Evolutionary conservation across 1,140 invertebrate genomes (phyloP).

Genomic region (Drosophila seguyi): DNA sequence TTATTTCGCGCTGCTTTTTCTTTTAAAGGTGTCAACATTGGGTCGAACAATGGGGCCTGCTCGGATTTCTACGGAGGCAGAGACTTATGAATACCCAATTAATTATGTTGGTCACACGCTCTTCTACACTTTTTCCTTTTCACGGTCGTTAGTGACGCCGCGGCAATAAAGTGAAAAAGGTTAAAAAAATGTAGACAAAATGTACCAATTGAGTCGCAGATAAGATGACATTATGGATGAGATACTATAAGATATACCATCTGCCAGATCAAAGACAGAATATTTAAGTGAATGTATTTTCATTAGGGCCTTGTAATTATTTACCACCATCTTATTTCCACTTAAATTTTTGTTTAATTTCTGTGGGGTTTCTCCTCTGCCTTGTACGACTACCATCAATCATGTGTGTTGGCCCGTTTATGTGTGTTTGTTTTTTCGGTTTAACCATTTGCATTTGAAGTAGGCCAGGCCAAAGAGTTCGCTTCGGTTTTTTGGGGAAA

Average conservation of each 20-base stretch:
- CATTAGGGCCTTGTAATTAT: constrained; percentile 28
- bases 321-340: constrained; percentile 25
- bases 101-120: constrained; percentile 81
- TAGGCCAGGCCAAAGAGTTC: constrained; percentile 54
- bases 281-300: constrained; percentile 4
- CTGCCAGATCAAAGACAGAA: neutral
- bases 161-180: constrained; percentile 27
- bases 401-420: constrained; percentile 7
- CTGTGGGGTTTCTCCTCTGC: constrained; percentile 37
- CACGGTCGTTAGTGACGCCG: constrained; percentile 75
- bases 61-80: constrained; percentile 60
- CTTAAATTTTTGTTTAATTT: constrained; percentile 17
- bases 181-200: constrained; percentile 23
- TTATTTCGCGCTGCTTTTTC: constrained; percentile 62
- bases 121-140: constrained; percentile 66
- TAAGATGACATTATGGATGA: constrained; percentile 17
- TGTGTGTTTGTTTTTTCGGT: constrained; percentile 7
- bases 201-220: constrained; percentile 21
- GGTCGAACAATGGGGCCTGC: constrained; percentile 58
- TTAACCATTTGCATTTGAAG: constrained; percentile 65
- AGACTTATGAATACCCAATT: constrained; percentile 74
- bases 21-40: constrained; percentile 77
- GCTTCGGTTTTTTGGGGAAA: constrained; percentile 62
- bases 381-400: constrained; percentile 12
- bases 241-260: neutral